Evolutionary conservation across 2,113 vertebrate genomes (phyloP).

Genomic region (Sylvia atricapilla): DNA sequence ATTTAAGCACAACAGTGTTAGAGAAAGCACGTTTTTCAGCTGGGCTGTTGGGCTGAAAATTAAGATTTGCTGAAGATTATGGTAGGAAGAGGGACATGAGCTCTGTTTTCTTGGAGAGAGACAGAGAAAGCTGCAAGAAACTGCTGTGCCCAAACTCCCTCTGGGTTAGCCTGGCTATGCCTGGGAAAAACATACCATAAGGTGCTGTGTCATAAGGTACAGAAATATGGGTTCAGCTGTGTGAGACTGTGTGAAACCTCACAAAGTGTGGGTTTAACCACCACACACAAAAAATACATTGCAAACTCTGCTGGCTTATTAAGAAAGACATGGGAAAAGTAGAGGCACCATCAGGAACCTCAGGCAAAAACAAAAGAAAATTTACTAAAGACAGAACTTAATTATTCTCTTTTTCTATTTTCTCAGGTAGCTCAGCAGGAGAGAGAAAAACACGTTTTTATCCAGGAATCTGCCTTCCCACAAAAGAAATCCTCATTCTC

Average conservation of each 20-base stretch:
- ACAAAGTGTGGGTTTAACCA: neutral
- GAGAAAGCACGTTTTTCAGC: neutral
- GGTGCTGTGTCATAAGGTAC: neutral
- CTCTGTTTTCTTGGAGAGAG: neutral
- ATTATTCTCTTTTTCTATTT: neutral
- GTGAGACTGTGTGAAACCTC: neutral
- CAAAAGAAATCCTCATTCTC: neutral
- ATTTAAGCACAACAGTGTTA: neutral
- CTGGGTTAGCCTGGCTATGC: neutral
- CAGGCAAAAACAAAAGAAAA: neutral
- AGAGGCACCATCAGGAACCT: neutral
- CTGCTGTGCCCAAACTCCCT: neutral
- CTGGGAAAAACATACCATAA: neutral
- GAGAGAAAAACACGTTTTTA: neutral
- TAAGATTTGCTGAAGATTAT: neutral
- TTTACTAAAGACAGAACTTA: neutral
- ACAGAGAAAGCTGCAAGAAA: neutral
- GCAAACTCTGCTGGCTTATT: neutral
- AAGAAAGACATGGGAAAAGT: neutral
- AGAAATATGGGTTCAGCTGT: neutral
- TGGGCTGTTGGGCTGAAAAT: neutral
- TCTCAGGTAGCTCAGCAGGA: neutral
- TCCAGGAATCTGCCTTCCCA: neutral
- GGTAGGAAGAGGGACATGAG: neutral
- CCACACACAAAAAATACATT: neutral